phyloP scores from a whole-genome alignment of 1,140 invertebrate genomes.

The Drosophila virilis region DNA sequence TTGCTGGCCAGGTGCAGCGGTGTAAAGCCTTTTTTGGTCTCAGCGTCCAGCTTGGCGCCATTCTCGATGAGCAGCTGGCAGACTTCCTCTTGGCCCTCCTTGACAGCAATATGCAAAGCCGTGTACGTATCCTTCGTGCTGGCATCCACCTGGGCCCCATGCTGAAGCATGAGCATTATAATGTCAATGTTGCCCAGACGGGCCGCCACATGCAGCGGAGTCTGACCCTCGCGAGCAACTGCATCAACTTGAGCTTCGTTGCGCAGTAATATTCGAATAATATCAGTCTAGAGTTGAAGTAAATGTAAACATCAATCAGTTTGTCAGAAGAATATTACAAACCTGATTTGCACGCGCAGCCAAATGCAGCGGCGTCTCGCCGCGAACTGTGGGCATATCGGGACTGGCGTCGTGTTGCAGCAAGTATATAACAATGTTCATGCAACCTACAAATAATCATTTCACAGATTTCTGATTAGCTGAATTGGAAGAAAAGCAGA shows the following conservation, averaged over 20 bases:
- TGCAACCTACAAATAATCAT: conserved; percentile 88
- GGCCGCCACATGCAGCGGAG: conserved; percentile 96
- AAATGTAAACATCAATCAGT: background rate
- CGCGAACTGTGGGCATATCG: conserved; percentile 97
- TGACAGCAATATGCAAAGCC: conserved; percentile 98
- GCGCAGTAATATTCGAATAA: conserved; percentile 96
- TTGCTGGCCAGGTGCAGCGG: conserved; percentile 98
- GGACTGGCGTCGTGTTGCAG: conserved; percentile 97
- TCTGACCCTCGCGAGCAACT: conserved; percentile 95
- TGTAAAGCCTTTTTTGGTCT: conserved; percentile 98
- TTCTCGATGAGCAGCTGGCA: conserved; percentile 96
- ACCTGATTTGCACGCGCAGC: conserved; percentile 95
- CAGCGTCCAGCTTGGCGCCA: conserved; percentile 94
- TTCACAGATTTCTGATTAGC: no score
- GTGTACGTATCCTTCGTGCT: conserved; percentile 98
- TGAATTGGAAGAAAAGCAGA: no score
- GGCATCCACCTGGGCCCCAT: conserved; percentile 94
- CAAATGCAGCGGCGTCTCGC: conserved; percentile 98
- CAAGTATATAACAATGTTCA: conserved; percentile 99
- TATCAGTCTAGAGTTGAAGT: conserved; percentile 90
- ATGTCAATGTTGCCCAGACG: conserved; percentile 97
- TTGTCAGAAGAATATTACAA: background rate
- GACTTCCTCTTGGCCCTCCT: conserved; percentile 93
- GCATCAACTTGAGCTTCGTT: conserved; percentile 99
- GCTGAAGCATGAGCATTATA: conserved; percentile 94